Evolutionary conservation across 2,888 invertebrate species (phyloP).

Genomic region (Rosalia funebris): DNA sequence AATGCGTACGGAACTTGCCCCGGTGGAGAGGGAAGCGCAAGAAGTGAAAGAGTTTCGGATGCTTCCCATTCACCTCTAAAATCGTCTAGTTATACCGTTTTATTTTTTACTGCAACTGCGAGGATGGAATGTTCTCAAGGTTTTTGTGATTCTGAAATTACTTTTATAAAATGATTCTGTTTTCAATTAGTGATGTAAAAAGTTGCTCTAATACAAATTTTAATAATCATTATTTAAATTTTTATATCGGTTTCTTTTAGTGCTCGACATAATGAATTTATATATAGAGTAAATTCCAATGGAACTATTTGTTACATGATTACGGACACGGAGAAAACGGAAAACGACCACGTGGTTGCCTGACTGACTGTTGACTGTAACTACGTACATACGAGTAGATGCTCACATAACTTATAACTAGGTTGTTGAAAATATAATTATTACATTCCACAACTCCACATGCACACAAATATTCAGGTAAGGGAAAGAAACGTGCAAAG

Average conservation of each 20-base stretch:
- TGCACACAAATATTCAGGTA: too few species aligned
- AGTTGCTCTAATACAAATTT: not conserved
- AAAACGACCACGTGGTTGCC: too few species aligned
- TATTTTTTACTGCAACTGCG: conserved; percentile 32
- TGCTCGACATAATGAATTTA: too few species aligned
- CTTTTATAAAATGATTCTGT: conserved; percentile 17
- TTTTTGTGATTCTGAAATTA: conserved; percentile 25
- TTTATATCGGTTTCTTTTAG: not conserved
- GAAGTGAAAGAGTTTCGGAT: conserved; percentile 44
- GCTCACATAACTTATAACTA: too few species aligned
- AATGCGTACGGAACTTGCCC: conserved; percentile 44
- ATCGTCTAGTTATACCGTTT: conserved; percentile 37
- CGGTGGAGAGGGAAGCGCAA: conserved; percentile 35
- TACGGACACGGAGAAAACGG: too few species aligned
- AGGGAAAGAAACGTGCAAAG: too few species aligned
- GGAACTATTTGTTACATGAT: too few species aligned
- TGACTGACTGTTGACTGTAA: too few species aligned
- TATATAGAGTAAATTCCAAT: too few species aligned
- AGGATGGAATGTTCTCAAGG: conserved; percentile 33
- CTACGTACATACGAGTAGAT: too few species aligned
- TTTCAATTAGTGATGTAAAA: not conserved
- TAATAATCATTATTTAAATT: not conserved
- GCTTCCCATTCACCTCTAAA: conserved; percentile 46
- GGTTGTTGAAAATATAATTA: too few species aligned
- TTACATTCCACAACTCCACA: too few species aligned